Evolutionary conservation across 30 jellyfish, hydroid and myxozoan species (phyloP), one percentile per base, ranked within the genome.

Genomic region (Hydractinia symbiolongicarpus): DNA sequence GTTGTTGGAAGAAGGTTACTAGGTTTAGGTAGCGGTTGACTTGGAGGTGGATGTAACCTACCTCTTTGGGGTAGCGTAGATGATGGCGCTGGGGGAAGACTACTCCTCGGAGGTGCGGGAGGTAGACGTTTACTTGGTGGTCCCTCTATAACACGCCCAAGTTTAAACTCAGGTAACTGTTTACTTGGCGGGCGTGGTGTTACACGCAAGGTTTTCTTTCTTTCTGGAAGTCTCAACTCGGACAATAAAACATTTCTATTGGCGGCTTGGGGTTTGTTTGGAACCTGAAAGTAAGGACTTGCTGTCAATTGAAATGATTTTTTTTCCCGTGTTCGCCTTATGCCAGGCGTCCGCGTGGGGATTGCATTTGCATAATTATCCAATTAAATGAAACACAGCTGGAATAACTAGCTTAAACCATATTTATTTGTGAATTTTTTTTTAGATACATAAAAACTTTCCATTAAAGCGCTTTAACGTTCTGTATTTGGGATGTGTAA

Each of bases 121-220:
- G 53, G 80, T 20, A 50, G 67, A 58, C 13, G 40, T 71, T 71
- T 71, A 14, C 60, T 54, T 71, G 80, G 55, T 20, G 60, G 60
- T 5, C 40, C 56, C 55, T 20, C 80, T 19, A 20, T 15, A n/a
- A 19, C 55, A 9, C 44, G 79, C 49, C 60, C 79, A 5, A 77
- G 7, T 30, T 15, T 19, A 9, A 55, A 8, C 50, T 76, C 55
- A 9, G 85, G 85, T 51, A 77, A 61, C 53, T 74, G 58, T 50
- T 54, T 77, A 54, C 15, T 55, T 19, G 85, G 85, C 21, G 84
- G 84, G 11, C 84, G 19, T 54, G 61, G 61, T 55, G 85, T 40
- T 3, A 52, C 53, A 11, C 74, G 75, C 40, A 77, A 60, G 15
- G 85, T 4, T 54, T 53, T 50, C 60, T 77, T 77, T 20, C 85